Conservation (phyloP, 2,113 vertebrate genomes). For the Ahaetulla prasina region DNA sequence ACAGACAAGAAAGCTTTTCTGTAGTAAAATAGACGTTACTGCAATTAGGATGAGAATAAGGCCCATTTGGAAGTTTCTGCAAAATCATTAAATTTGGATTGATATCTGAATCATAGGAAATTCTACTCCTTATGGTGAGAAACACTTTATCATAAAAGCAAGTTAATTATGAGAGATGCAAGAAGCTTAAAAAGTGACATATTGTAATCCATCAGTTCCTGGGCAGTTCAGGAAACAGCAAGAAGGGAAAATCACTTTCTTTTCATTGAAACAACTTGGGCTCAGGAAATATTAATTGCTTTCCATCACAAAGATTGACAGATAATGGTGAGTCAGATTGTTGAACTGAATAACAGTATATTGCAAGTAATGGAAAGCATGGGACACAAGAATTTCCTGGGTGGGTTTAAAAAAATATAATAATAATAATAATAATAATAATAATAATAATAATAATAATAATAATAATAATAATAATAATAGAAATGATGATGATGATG, state of each 20-base stretch:
- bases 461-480: not conserved
- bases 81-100: not conserved
- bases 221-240: not conserved
- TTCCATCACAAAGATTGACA: not conserved
- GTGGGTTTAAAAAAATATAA: not conserved
- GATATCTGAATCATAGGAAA: no score
- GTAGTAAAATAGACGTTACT: not conserved
- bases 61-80: not conserved
- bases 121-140: not conserved
- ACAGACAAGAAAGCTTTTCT: not conserved
- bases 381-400: not conserved
- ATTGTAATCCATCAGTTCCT: not conserved
- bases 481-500: no score
- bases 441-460: not conserved
- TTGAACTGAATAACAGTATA: not conserved
- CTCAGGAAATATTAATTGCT: conserved; percentile 22
- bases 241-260: not conserved
- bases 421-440: not conserved
- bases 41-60: not conserved
- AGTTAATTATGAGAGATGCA: not conserved
- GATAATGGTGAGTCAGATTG: not conserved
- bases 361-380: not conserved
- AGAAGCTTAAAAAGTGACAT: not conserved
- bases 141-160: not conserved
- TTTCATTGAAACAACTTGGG: not conserved